phyloP scores from a whole-genome alignment of 2,888 invertebrate species.

The Hirtodrosophila histrioides region DNA sequence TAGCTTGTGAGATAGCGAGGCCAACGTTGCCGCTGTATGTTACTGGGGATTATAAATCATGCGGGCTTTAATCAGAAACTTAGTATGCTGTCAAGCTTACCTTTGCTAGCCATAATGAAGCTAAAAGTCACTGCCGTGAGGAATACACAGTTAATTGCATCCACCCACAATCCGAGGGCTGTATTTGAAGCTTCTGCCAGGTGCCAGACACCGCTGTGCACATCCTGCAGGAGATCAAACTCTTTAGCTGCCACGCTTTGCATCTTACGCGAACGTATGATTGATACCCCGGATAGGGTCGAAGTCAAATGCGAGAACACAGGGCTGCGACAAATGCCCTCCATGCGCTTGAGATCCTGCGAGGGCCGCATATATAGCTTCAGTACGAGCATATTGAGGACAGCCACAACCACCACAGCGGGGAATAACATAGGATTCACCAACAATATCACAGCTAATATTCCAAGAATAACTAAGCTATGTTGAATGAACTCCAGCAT shows the following conservation, averaged over 20 bases:
- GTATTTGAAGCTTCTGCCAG: conserved; percentile 79
- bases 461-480: conserved; percentile 88
- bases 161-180: conserved; percentile 91
- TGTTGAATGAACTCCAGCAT: conserved; percentile 86
- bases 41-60: conserved; percentile 48
- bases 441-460: conserved; percentile 88
- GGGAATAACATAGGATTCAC: conserved; percentile 89
- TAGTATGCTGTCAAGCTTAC: conserved; percentile 83
- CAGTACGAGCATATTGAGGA: conserved; percentile 88
- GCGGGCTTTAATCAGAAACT: neutral
- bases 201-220: conserved; percentile 83
- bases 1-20: conserved; percentile 88
- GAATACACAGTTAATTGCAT: conserved; percentile 88
- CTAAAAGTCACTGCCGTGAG: conserved; percentile 87
- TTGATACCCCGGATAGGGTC: conserved; percentile 92
- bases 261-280: conserved; percentile 91
- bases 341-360: conserved; percentile 89
- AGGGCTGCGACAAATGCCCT: conserved; percentile 91
- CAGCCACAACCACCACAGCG: conserved; percentile 87
- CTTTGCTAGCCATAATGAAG: conserved; percentile 86
- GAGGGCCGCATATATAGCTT: conserved; percentile 89
- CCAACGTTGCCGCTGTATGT: conserved; percentile 89
- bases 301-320: conserved; percentile 95
- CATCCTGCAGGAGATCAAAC: conserved; percentile 89
- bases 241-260: conserved; percentile 89